phyloP scores from a whole-genome alignment of 2,888 invertebrate species.

The Parapristionchus giblindavisi region DNA sequence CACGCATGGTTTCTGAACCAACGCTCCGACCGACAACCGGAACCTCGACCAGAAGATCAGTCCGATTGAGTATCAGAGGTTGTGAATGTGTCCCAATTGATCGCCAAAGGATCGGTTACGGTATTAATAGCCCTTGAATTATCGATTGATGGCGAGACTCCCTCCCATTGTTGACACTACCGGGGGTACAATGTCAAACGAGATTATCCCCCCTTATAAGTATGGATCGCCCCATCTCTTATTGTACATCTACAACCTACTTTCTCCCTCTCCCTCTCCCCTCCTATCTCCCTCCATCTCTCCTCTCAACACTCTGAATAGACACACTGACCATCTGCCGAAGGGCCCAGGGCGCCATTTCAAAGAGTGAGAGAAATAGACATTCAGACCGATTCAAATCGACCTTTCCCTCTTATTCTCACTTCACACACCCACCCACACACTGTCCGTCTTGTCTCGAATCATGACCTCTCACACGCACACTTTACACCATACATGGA shows the following conservation, averaged over 20 bases:
- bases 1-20: too few species aligned
- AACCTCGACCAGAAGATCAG: too few species aligned
- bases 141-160: conserved; percentile 1
- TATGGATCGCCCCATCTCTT: background rate
- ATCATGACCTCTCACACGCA: too few species aligned
- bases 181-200: too few species aligned
- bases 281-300: background rate
- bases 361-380: background rate
- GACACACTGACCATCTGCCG: background rate
- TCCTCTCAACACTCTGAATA: background rate
- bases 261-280: background rate
- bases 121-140: background rate
- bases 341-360: background rate
- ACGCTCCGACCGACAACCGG: too few species aligned
- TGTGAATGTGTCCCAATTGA: conserved; percentile 56
- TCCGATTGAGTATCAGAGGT: too few species aligned
- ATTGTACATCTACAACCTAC: background rate
- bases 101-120: too few species aligned
- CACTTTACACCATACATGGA: too few species aligned
- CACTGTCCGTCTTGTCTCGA: too few species aligned
- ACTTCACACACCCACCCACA: too few species aligned
- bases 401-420: background rate
- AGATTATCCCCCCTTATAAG: too few species aligned
- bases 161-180: too few species aligned
- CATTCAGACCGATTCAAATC: background rate